Base-by-base conservation (phyloP, 2,888 invertebrate species). In the Halictus ligatus region DNA sequence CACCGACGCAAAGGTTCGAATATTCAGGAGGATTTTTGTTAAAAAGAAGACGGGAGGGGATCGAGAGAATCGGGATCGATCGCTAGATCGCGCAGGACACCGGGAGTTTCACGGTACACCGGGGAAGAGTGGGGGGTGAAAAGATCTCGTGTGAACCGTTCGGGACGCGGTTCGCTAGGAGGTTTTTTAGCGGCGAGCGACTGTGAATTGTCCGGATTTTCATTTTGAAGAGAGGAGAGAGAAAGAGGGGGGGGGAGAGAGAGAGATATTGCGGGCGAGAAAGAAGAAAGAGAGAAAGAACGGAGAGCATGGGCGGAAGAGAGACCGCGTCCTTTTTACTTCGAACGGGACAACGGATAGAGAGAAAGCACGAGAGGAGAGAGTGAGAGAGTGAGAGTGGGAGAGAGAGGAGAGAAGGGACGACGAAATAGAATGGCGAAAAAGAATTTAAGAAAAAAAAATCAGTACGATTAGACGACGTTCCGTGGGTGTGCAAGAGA, bases 391-490 rank as follows among this genome's bases (percentile, higher is more conserved):
- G 15, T 78, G 78, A 75, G 79, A 71, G 60, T 25, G 72, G 18
- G 80, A 88, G 75, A 76, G 71, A 60, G 40, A 29, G 79, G 10
- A 74, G 40, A 75, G 83, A 76, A 83, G 64, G 81, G 60, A 67
- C 71, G 69, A 78, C 77, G 82, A 81, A 82, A 75, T 78, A 88
- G 73, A 81, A 78, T 58, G 75, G 78, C 79, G 81, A 80, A 83
- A 69, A 87, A 83, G 84, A 89, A 86, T 83, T 89, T 79, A 90
- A 90, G 78, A 67, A 69, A 69, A 90, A 79, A 67, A 69, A 69
- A 69, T 29, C 87, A 81, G 79, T 88, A 89, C 81, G 90, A 87
- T 91, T 90, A 91, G 90, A 87, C 77, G 81, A 87, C 80, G 86
- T 89, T 85, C 85, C 87, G 87, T 75, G 77, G 21, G 69, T 71